phyloP scores from a whole-genome alignment of 2,113 vertebrate genomes.

The Aegithalos caudatus region DNA sequence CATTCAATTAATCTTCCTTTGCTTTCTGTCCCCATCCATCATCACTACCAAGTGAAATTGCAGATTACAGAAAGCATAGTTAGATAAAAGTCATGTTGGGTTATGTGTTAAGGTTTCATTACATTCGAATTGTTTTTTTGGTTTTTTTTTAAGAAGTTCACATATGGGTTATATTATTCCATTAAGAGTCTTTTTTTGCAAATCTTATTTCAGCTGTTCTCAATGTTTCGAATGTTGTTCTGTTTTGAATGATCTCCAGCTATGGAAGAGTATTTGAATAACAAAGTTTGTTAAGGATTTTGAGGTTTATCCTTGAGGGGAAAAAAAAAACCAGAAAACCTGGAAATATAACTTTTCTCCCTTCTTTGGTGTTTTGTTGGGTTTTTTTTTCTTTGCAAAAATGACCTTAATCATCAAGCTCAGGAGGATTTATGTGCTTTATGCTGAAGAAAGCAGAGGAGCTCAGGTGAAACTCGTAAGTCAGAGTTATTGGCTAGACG shows the following conservation, averaged over 20 bases:
- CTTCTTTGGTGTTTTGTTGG: not conserved
- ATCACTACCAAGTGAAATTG: not conserved
- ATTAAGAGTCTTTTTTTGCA: conserved; percentile 2
- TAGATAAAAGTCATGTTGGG: not conserved
- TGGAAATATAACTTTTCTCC: not conserved
- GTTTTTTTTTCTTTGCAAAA: not conserved
- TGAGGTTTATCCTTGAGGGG: not conserved
- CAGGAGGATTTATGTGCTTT: not conserved
- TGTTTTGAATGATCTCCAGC: not conserved
- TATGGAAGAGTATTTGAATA: not conserved
- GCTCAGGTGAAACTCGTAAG: not conserved
- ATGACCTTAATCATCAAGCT: not conserved
- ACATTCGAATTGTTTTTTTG: not conserved
- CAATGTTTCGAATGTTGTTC: not conserved
- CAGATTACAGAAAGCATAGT: not conserved
- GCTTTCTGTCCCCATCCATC: not conserved
- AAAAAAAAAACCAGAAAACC: too few relatives aligned
- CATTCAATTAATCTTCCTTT: not conserved
- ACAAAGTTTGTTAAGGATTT: not conserved
- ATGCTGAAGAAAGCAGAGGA: not conserved
- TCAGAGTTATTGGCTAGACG: accelerated
- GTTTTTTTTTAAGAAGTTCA: not conserved
- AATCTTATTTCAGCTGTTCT: not conserved
- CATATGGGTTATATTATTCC: not conserved
- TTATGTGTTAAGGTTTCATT: not conserved